These are phyloP conservation scores for Melanostoma mellinum DNA, from an alignment of 2,888 invertebrate genomes.

Conservation along the genomic window DNA sequence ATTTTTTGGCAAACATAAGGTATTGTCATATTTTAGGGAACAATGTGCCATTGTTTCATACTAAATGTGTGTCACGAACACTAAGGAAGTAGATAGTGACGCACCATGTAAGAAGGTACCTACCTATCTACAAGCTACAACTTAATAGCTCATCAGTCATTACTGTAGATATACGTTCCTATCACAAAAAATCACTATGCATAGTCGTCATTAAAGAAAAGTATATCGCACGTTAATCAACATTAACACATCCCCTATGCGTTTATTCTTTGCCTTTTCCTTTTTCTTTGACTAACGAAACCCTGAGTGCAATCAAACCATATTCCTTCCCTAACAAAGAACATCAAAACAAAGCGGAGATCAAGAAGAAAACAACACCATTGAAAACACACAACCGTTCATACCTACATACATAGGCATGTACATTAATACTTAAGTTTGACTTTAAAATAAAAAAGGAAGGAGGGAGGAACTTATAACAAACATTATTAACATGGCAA, in stretches of 20 bases:
- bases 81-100: no score
- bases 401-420: not conserved
- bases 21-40: no score
- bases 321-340: constrained; percentile 31
- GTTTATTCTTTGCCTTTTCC: constrained; percentile 25
- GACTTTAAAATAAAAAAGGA: constrained; percentile 45
- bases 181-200: no score
- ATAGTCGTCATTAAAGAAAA: not conserved
- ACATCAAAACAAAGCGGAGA: constrained; percentile 32
- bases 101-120: no score
- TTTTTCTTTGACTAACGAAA: constrained; percentile 18
- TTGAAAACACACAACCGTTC: not conserved
- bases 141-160: no score
- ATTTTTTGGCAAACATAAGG: no score
- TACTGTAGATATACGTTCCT: no score
- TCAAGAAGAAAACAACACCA: constrained; percentile 14
- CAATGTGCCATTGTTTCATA: no score
- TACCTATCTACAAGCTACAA: no score
- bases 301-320: constrained; percentile 53
- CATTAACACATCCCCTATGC: constrained; percentile 36
- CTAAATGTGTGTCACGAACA: no score
- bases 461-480: constrained; percentile 32
- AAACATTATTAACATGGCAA: constrained; percentile 37
- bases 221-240: constrained; percentile 9
- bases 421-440: constrained; percentile 9